Conservation (phyloP, 2,113 vertebrate species). For the Notarius quadriscutis region DNA sequence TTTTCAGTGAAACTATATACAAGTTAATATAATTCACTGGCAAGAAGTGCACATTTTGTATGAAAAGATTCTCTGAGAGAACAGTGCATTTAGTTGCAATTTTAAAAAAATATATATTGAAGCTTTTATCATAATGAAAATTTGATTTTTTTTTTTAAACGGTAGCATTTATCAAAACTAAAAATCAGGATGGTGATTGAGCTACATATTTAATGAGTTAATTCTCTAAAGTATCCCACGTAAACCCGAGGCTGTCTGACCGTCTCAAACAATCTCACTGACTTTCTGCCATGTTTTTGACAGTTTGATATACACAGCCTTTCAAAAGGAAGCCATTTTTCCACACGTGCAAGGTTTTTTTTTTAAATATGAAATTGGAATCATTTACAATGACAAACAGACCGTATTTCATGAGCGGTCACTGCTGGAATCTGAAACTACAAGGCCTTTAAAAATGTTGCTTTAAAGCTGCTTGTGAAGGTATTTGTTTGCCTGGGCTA, state of each 20-base stretch:
- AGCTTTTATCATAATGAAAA: slow-evolving; percentile 13
- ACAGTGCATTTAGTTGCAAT: slow-evolving; percentile 38
- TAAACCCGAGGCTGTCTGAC: not conserved
- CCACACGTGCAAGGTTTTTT: not conserved
- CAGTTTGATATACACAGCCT: not conserved
- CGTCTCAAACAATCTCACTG: not conserved
- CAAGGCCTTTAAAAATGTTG: slow-evolving; percentile 18
- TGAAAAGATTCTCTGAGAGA: slow-evolving; percentile 29
- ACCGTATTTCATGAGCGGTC: slow-evolving; percentile 27
- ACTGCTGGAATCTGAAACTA: slow-evolving; percentile 19
- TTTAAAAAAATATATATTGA: not conserved
- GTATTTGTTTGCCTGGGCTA: slow-evolving; percentile 33
- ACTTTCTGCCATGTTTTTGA: slow-evolving; percentile 2
- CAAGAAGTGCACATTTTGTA: slow-evolving; percentile 27
- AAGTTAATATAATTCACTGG: slow-evolving; percentile 34
- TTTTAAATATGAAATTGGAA: not conserved
- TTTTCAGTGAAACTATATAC: slow-evolving; percentile 28
- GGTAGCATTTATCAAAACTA: not conserved
- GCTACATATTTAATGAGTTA: not conserved
- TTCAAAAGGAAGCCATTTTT: slow-evolving; percentile 14
- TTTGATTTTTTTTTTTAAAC: not conserved
- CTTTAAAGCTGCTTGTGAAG: slow-evolving; percentile 17
- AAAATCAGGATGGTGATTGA: not conserved
- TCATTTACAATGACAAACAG: not conserved
- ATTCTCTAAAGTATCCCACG: not conserved